These are phyloP conservation scores for Lutjanus erythropterus DNA, from an alignment of 2,113 vertebrate genomes.

Conservation along the genomic window DNA sequence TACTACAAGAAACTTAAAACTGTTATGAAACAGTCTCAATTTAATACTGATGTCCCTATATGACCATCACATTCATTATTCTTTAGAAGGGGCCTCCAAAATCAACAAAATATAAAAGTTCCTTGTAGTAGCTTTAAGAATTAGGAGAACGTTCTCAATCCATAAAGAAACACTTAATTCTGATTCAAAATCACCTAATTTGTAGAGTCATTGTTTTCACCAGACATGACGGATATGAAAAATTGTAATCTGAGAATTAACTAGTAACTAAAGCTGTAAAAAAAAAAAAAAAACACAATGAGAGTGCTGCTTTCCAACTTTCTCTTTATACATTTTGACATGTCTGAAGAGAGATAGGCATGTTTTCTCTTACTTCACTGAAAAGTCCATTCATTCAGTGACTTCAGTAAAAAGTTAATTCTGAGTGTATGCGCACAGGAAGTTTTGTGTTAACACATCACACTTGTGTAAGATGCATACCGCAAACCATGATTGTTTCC, in stretches of 20 bases:
- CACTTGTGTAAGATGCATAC: slow-evolving; percentile 6
- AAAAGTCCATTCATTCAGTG: background rate
- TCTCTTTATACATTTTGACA: no score
- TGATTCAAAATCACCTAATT: background rate
- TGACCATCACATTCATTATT: no score
- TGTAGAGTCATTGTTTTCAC: background rate
- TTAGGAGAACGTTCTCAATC: background rate
- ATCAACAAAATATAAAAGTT: no score
- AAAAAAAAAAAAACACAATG: no score
- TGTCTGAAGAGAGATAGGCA: no score
- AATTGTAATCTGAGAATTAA: background rate
- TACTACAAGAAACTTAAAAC: no score
- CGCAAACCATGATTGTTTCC: background rate
- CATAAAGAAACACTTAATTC: background rate
- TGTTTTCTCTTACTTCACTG: background rate
- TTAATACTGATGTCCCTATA: no score
- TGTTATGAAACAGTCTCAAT: no score
- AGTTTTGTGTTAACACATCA: slow-evolving; percentile 12
- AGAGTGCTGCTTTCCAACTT: no score
- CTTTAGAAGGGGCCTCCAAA: no score
- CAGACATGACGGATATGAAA: background rate
- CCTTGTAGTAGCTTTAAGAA: no score
- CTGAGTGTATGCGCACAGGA: background rate
- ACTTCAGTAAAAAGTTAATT: background rate
- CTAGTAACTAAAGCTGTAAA: background rate